These are phyloP conservation scores for Axea sp. DNA, from an alignment of 2,888 invertebrate species.

Conservation along the genomic window DNA sequence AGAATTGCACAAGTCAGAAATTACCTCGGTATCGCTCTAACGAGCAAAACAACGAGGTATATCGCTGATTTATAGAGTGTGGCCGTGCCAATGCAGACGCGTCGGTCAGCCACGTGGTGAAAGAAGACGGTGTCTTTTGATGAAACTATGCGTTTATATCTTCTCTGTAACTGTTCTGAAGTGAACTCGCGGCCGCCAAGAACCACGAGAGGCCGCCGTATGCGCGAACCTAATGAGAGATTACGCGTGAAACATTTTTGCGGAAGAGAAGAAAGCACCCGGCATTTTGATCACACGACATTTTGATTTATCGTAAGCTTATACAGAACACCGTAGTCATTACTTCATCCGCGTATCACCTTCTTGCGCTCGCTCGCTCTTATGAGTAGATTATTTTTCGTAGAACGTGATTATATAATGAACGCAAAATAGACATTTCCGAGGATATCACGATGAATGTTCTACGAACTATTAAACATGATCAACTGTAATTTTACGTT, in stretches of 20 bases:
- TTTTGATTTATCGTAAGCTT: conserved; percentile 51
- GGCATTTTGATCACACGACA: conserved; percentile 52
- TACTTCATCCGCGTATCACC: conserved; percentile 19
- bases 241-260: conserved; percentile 54
- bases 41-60: conserved; percentile 73
- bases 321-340: conserved; percentile 30
- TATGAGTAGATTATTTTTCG: conserved; percentile 20
- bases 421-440: conserved; percentile 18
- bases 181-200: conserved; percentile 52
- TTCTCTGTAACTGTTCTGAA: conserved; percentile 39
- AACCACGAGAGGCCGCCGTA: conserved; percentile 24
- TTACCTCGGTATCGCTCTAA: conserved; percentile 66
- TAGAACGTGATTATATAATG: conserved; percentile 23
- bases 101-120: conserved; percentile 64
- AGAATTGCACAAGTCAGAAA: conserved; percentile 43
- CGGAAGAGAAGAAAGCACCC: conserved; percentile 33
- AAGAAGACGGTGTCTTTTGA: conserved; percentile 65
- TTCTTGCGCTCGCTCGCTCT: conserved; percentile 16
- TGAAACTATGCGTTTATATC: conserved; percentile 46
- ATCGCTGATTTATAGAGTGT: conserved; percentile 71
- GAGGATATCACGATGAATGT: background rate
- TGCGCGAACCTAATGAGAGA: conserved; percentile 57
- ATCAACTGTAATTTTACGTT: too few species aligned
- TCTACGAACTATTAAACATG: background rate
- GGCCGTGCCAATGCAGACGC: conserved; percentile 63